phyloP scores from a whole-genome alignment of 2,888 invertebrate genomes.

The Pycnomerus fuliginosus region DNA sequence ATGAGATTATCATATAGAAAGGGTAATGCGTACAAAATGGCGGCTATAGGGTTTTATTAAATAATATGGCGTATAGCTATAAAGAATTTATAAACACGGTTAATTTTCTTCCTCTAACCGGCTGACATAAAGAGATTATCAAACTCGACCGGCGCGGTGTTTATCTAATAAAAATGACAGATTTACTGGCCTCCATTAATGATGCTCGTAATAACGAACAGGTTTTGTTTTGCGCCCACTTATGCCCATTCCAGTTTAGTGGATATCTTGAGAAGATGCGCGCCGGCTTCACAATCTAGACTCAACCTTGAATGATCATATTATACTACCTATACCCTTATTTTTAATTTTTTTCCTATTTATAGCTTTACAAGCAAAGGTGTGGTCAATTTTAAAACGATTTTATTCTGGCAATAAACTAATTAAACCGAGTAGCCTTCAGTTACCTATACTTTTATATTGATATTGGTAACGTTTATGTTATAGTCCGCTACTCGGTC shows the following conservation, averaged over 20 bases:
- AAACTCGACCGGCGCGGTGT: conserved; percentile 33
- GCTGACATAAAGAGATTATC: conserved; percentile 28
- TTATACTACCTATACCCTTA: too few relatives aligned
- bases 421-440: too few relatives aligned
- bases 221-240: conserved; percentile 43
- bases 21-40: conserved; percentile 50
- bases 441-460: too few relatives aligned
- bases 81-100: conserved; percentile 1
- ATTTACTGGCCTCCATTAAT: conserved; percentile 45
- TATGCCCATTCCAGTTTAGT: conserved; percentile 33
- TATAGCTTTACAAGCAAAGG: too few relatives aligned
- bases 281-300: conserved; percentile 1
- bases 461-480: too few relatives aligned
- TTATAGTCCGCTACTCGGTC: too few relatives aligned
- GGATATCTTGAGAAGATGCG: neutral
- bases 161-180: conserved; percentile 47
- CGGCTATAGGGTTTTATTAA: conserved; percentile 45
- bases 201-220: conserved; percentile 38
- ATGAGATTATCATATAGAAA: conserved; percentile 54
- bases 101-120: conserved; percentile 16
- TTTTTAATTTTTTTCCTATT: too few relatives aligned
- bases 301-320: conserved; percentile 3
- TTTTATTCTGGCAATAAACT: too few relatives aligned
- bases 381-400: too few relatives aligned
- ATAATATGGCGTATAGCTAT: conserved; percentile 31